These are phyloP conservation scores for Helogale parvula DNA, from an alignment of 2,113 vertebrate species.

Conservation along the genomic window DNA sequence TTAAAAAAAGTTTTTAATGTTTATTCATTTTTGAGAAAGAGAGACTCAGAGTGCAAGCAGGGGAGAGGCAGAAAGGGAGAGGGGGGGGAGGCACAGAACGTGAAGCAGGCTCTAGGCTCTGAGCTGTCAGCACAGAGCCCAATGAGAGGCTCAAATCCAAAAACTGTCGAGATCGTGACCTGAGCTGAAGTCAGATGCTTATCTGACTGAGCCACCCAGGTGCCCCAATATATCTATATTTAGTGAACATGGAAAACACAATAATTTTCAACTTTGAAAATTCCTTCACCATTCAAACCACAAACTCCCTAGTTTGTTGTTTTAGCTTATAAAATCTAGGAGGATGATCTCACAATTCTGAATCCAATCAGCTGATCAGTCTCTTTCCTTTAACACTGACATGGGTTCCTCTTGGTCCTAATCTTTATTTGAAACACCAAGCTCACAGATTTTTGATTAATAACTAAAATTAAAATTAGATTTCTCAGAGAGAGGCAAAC, in stretches of 20 bases:
- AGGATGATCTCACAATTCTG: background rate
- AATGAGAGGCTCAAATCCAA: too few relatives aligned
- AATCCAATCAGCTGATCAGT: background rate
- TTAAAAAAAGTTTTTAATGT: too few relatives aligned
- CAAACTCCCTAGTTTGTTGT: background rate
- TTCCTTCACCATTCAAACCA: background rate
- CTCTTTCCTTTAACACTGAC: background rate
- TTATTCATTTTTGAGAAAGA: too few relatives aligned
- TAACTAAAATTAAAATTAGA: background rate
- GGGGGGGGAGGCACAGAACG: too few relatives aligned
- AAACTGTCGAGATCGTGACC: too few relatives aligned
- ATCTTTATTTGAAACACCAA: background rate
- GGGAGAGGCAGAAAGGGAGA: too few relatives aligned
- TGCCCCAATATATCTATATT: background rate
- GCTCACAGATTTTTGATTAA: background rate
- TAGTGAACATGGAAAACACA: background rate
- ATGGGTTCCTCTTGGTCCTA: background rate
- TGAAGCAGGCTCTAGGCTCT: too few relatives aligned
- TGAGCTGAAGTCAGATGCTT: too few relatives aligned
- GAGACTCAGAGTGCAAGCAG: too few relatives aligned
- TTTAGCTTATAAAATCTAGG: background rate
- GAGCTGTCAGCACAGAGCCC: too few relatives aligned
- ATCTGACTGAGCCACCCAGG: too few relatives aligned
- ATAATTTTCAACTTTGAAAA: background rate
- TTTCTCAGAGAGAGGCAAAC: background rate